Base-by-base conservation (phyloP, 2,888 invertebrate genomes). In the Eupithecia abbreviata region DNA sequence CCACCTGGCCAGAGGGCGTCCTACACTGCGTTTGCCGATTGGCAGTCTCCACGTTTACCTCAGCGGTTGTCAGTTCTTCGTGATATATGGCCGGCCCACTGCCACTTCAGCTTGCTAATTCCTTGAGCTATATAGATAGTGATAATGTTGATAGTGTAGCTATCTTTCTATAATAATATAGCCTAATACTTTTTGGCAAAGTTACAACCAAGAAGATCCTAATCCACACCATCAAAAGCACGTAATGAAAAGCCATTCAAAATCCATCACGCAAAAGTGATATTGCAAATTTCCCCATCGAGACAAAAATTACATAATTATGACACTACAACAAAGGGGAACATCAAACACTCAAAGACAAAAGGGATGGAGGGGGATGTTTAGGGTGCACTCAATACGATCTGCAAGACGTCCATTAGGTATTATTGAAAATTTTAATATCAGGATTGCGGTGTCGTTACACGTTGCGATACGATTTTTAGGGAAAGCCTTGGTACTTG, bases 371-470 rank as follows among this genome's bases (percentile, higher is more conserved):
- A 81, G 81, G 77, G 78, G 79, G 7, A 49, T 76, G 79, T 85
- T 87, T 88, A 88, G 90, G 89, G 89, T 87, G 90, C 88, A 90
- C 90, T 91, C 92, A 90, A 93, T 93, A 92, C 88, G 89, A 91
- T 91, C 89, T 86, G 85, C 82, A 90, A 89, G 92, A 91, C 90
- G 93, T 95, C 95, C 95, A 95, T 95, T 95, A 95, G 95, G 90
- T 92, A 94, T 92, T 95, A 95, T 95, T 95, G 95, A 93, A 95
- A 93, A 94, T 95, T 95, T 94, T 94, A 95, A 95, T 95, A 95
- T 95, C 92, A 92, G 92, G 93, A 95, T 94, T 45, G 75, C 18
- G 13, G 43, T 10, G 3, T 49, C 42, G 47, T 77, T 77, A 58
- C 6, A 12, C 1, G 2, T n/a, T 15, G 49, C 75, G 77, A 77